Evolutionary conservation across 2,888 invertebrate species (phyloP), one percentile per base, ranked within the genome.

Genomic region (Trachelus tabidus): DNA sequence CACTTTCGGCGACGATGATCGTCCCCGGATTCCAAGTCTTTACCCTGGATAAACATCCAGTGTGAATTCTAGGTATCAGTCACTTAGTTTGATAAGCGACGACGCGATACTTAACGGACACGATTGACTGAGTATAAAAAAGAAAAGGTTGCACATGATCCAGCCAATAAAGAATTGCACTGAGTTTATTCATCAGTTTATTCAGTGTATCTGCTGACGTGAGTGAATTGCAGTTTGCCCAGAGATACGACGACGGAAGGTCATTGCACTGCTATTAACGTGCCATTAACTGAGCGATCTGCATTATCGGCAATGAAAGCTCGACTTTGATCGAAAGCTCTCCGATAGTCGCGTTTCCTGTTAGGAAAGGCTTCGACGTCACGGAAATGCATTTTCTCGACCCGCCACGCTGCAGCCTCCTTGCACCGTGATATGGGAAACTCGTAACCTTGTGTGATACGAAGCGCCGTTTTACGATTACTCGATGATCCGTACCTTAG

Each of bases 251-350:
- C 23, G 82, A 84, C 81, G 88, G 86, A 85, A 85, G 86, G 86
- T 88, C 88, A 87, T 87, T 87, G 85, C 85, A 81, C 87, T 82
- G 85, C 81, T 85, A 87, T 88, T 86, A 88, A 84, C 82, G 85
- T 81, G 82, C 84, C 4, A 15, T 37, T 37, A 23, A 81, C 79
- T 79, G 80, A 83, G 82, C 82, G 84, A 80, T 83, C 84, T 81
- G 31, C 76, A 76, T 56, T 23, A 82, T 83, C 82, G 82, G 81
- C 81, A 82, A 86, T 86, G 83, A 85, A 85, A 84, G 83, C 84
- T 82, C 79, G 81, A 79, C 79, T 83, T 86, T 85, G 86, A 85
- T 85, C 81, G 85, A 34, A 73, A 35, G n/a, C 76, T 76, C 35
- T 9, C 23, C 15, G 56, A 23, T 56, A 23, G 56, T 6, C 23